Conservation (phyloP, 1,140 invertebrate species). For the Drosophila quadrilineata region DNA sequence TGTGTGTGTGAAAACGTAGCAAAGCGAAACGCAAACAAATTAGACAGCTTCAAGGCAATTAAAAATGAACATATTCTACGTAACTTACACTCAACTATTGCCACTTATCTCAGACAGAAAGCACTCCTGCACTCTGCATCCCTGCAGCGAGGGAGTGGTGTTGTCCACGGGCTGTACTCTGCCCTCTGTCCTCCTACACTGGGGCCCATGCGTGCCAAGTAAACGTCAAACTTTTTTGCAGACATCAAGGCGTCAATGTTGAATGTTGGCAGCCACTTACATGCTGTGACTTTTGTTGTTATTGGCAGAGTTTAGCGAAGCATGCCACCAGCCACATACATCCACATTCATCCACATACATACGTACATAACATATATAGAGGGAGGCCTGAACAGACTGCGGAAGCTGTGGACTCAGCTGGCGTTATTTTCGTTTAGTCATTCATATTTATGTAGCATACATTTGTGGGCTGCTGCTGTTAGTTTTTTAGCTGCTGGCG, state of each 20-base stretch:
- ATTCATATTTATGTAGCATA: constrained; percentile 52
- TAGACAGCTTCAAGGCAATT: constrained; percentile 19
- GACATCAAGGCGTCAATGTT: constrained; percentile 62
- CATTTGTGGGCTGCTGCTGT: constrained; percentile 38
- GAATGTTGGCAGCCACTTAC: constrained; percentile 17
- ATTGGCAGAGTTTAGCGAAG: constrained; percentile 10
- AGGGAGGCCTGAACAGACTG: no score
- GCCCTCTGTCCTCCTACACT: constrained; percentile 21
- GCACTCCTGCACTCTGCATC: not conserved
- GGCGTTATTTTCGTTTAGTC: constrained; percentile 45
- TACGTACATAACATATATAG: no score
- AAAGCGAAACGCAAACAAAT: constrained; percentile 13
- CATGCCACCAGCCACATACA: not conserved
- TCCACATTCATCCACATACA: not conserved
- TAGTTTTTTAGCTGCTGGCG: constrained; percentile 25
- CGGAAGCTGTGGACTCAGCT: constrained; percentile 15
- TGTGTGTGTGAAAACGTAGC: not conserved
- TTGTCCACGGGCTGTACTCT: constrained; percentile 19
- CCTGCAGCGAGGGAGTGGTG: not conserved
- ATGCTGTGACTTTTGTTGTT: constrained; percentile 42
- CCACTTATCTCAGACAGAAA: not conserved
- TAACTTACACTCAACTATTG: constrained; percentile 37
- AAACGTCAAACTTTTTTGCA: constrained; percentile 67
- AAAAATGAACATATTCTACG: constrained; percentile 22
- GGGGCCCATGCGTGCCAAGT: constrained; percentile 25